Evolutionary conservation across 2,797 vertebrate genomes (phyloP), one percentile per base, ranked within the genome.

Genomic region (Argentina silus): DNA sequence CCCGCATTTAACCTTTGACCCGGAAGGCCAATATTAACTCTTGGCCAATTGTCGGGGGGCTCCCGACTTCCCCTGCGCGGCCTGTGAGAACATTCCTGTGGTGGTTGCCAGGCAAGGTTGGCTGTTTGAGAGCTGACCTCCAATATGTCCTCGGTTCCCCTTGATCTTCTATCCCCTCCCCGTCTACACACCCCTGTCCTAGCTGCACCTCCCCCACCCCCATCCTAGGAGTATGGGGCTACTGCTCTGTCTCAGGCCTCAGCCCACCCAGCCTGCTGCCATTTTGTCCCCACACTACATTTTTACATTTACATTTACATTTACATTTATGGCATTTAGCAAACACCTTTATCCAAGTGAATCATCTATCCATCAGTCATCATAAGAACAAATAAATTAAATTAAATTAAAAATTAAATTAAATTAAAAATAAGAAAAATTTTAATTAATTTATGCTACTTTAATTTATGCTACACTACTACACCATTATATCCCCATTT

Each of bases 11-110:
- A 93, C 93, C 93, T 91, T 85, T 91, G 92, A 88, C 93, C 91
- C 78, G 80, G 87, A 93, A 92, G 93, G 92, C 91, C 93, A 94
- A 94, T 93, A 94, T 94, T 93, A 94, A 94, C 93, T 94, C 92
- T 92, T 89, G 84, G 84, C 83, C 90, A 91, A 93, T 94, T 93
- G 92, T 93, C 89, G 82, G 78, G 87, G 87, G 90, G 89, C 90
- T 89, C 89, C 89, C 83, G 78, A 93, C 92, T 93, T 93, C 92
- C 93, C 92, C 88, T 89, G 83, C 75, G 78, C 81, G 81, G 90
- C 86, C 89, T 92, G 92, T 94, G 93, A 94, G 93, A 94, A 94
- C 92, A 94, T 94, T 94, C 93, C 93, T 89, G 84, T 47, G 81
- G 71, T 70, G 78, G 92, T 94, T 87, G 92, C 93, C 90, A 89